Evolutionary conservation across 2,113 vertebrate genomes (phyloP).

Genomic region (Carlito syrichta): DNA sequence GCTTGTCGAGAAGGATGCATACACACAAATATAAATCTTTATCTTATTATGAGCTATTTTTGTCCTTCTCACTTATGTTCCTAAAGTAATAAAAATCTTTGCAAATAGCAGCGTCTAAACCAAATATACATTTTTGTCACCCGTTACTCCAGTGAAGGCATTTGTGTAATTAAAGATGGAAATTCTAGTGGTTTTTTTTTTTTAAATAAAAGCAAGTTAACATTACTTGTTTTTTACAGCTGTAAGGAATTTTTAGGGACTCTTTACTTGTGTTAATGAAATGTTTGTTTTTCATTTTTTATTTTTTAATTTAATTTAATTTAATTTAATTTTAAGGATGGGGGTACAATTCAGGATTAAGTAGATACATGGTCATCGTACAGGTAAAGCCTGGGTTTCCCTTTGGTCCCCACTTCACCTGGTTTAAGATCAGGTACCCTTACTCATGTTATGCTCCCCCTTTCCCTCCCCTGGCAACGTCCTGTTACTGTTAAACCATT

Average conservation of each 20-base stretch:
- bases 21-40: not conserved
- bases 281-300: too few species aligned
- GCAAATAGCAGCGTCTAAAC: not conserved
- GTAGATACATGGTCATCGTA: too few species aligned
- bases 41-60: not conserved
- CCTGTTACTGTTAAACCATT: too few species aligned
- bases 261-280: not conserved
- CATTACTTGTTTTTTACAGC: not conserved
- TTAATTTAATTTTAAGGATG: too few species aligned
- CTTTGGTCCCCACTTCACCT: too few species aligned
- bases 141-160: not conserved
- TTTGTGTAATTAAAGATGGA: not conserved
- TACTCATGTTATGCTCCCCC: too few species aligned
- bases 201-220: slow-evolving; percentile 7
- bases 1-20: not conserved
- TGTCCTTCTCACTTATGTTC: not conserved
- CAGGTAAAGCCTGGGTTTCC: too few species aligned
- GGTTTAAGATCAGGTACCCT: too few species aligned
- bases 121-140: not conserved
- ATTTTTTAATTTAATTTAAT: too few species aligned
- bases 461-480: too few species aligned
- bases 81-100: not conserved
- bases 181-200: not conserved
- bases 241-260: not conserved
- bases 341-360: too few species aligned